Evolutionary conservation across 1,140 invertebrate genomes (phyloP).

Genomic region (Eriocheir sinensis): DNA sequence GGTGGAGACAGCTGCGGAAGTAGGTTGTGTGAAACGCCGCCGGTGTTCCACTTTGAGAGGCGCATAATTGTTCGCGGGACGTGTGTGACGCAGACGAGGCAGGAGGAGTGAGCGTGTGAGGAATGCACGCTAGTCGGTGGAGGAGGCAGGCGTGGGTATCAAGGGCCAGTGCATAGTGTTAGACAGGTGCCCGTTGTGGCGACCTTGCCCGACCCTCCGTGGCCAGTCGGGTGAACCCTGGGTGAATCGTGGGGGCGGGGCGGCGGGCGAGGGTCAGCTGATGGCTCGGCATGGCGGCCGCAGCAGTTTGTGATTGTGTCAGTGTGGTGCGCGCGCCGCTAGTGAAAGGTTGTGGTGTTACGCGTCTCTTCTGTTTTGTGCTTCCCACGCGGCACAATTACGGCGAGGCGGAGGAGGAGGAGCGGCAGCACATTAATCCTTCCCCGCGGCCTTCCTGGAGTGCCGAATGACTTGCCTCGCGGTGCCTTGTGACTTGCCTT

Average conservation of each 20-base stretch:
- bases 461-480: not conserved
- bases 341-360: not conserved
- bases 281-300: not conserved
- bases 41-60: not conserved
- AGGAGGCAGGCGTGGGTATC: not conserved
- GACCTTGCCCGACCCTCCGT: not conserved
- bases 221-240: not conserved
- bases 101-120: not conserved
- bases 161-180: not conserved
- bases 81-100: not conserved
- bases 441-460: not conserved
- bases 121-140: not conserved
- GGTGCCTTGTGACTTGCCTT: not conserved
- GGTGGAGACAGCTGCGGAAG: not conserved
- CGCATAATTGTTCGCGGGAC: too few relatives aligned
- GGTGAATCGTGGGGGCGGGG: not conserved
- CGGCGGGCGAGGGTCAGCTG: not conserved
- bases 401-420: not conserved
- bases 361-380: not conserved
- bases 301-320: not conserved
- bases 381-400: conserved; percentile 1
- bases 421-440: not conserved
- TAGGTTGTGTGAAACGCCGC: not conserved
- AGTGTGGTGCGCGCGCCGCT: conserved; percentile 9
- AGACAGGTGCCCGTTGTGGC: not conserved